Conservation (phyloP, 2,888 invertebrate genomes). For the Liodrosophila aerea region DNA sequence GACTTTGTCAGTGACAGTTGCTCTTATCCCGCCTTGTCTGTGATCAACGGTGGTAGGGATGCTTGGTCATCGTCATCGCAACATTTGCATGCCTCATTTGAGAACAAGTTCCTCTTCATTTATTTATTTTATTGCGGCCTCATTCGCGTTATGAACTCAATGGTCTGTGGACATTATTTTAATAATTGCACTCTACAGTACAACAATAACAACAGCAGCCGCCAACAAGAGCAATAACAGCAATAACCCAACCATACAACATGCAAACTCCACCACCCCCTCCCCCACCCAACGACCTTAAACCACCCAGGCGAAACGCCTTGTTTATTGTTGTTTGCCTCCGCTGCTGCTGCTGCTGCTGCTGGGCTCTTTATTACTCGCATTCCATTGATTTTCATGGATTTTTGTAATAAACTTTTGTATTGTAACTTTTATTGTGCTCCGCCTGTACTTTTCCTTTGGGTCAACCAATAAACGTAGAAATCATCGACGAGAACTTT, state of each 20-base stretch:
- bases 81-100: conserved; percentile 75
- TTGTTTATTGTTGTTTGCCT: conserved; percentile 47
- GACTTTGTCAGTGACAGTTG: conserved; percentile 24
- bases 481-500: conserved; percentile 24
- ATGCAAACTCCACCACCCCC: neutral
- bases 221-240: conserved; percentile 39
- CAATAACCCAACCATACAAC: conserved; percentile 9
- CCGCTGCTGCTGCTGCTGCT: conserved; percentile 22
- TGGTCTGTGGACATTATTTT: conserved; percentile 79
- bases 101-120: conserved; percentile 77
- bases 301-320: too few relatives aligned
- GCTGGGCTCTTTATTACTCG: conserved; percentile 65
- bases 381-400: conserved; percentile 80
- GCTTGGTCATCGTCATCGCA: conserved; percentile 48
- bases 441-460: neutral
- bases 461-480: conserved; percentile 19
- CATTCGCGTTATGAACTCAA: conserved; percentile 81
- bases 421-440: conserved; percentile 61
- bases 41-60: neutral
- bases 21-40: conserved; percentile 5
- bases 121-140: conserved; percentile 82
- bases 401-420: conserved; percentile 71
- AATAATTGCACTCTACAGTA: conserved; percentile 75
- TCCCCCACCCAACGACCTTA: too few relatives aligned
- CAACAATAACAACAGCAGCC: conserved; percentile 32